These are phyloP conservation scores for Camelus bactrianus DNA, from an alignment of 2,113 vertebrate genomes.

Conservation along the genomic window DNA sequence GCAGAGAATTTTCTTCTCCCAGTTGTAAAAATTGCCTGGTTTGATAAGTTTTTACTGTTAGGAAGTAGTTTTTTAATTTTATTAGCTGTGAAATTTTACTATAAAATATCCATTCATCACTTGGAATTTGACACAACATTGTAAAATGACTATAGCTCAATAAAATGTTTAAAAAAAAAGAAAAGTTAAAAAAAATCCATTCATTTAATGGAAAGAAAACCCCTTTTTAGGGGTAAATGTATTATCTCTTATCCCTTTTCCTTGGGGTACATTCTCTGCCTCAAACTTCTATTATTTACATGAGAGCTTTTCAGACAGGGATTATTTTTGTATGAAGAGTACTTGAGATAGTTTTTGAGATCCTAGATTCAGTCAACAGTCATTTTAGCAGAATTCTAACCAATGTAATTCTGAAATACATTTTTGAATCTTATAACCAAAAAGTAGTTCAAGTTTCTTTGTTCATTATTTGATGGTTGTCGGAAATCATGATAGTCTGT, in stretches of 20 bases:
- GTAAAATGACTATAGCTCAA: too few species aligned
- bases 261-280: not conserved
- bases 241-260: not conserved
- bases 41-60: constrained; percentile 37
- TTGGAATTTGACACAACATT: too few species aligned
- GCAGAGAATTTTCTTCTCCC: not conserved
- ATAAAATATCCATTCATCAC: constrained; percentile 12
- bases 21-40: not conserved
- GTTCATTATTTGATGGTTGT: not conserved
- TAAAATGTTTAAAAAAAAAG: too few species aligned
- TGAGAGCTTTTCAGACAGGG: not conserved
- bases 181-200: not conserved
- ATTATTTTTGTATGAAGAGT: not conserved
- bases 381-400: not conserved
- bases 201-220: constrained; percentile 40
- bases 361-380: not conserved
- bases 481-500: not conserved
- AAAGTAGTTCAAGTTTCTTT: not conserved
- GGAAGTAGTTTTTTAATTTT: not conserved
- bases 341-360: not conserved
- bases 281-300: not conserved
- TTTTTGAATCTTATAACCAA: not conserved
- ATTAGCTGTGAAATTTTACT: not conserved
- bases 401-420: not conserved
- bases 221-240: not conserved